phyloP scores from a whole-genome alignment of 1,140 invertebrate species.

The Drosophila subobscura region DNA sequence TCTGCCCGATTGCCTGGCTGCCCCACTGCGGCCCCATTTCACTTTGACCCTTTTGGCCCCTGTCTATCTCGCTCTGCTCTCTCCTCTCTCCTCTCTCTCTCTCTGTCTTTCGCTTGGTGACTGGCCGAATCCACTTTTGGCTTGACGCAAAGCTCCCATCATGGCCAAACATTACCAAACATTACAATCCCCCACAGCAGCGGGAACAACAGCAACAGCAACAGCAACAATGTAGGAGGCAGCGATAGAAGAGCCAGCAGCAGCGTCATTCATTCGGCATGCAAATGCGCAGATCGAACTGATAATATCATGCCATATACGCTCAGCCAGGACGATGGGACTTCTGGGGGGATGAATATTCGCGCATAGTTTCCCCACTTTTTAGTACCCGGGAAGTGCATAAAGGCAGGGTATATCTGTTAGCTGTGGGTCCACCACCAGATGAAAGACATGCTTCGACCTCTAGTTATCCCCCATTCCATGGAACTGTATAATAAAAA shows the following conservation, averaged over 20 bases:
- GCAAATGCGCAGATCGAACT: constrained; percentile 80
- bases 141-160: constrained; percentile 68
- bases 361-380: constrained; percentile 60
- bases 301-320: constrained; percentile 74
- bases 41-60: constrained; percentile 59
- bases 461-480: too few species aligned
- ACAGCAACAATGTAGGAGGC: constrained; percentile 11
- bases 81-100: too few species aligned
- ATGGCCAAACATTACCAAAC: constrained; percentile 62
- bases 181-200: constrained; percentile 47
- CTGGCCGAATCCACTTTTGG: constrained; percentile 70
- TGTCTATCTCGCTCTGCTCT: neutral
- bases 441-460: too few species aligned
- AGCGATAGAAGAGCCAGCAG: neutral
- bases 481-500: too few species aligned
- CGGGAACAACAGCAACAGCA: constrained; percentile 2
- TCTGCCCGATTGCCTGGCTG: constrained; percentile 1
- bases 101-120: constrained; percentile 2
- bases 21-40: constrained; percentile 47
- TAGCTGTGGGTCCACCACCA: too few species aligned
- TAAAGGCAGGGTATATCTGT: constrained; percentile 2
- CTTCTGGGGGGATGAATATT: constrained; percentile 30
- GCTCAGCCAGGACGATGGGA: constrained; percentile 2
- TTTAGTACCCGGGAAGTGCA: neutral
- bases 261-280: constrained; percentile 75